A percentile compares a stretch with the other conserved stretches of the same genome.
These are phyloP conservation scores for Thalassarche chlororhynchos DNA, from an alignment of 2,113 vertebrate genomes.

Conservation along the genomic window DNA sequence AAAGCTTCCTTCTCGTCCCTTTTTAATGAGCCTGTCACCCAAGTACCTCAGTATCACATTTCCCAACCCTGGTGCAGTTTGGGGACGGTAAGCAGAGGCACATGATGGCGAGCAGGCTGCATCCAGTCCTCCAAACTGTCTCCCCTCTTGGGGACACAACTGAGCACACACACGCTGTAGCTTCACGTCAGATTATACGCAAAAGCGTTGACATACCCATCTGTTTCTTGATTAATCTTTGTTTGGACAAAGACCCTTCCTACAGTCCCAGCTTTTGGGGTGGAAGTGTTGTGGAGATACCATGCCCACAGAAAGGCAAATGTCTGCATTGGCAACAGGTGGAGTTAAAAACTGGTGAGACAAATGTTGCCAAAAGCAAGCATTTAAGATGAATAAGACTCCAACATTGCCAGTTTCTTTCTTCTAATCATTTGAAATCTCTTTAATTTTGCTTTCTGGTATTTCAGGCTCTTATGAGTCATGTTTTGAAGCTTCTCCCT, in stretches of 20 bases:
- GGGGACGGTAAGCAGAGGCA: not conserved
- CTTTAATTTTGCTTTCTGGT: constrained; percentile 16
- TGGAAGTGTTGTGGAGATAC: not conserved
- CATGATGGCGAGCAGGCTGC: not conserved
- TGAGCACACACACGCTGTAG: not conserved
- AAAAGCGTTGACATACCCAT: not conserved
- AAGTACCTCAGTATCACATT: accelerated
- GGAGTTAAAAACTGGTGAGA: not conserved
- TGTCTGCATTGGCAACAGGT: not conserved
- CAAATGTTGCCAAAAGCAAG: not conserved
- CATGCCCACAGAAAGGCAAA: not conserved
- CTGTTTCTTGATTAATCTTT: not conserved
- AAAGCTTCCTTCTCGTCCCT: not conserved
- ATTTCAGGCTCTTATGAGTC: constrained; percentile 13
- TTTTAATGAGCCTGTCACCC: not conserved
- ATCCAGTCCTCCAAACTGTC: not conserved
- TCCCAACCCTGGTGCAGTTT: not conserved
- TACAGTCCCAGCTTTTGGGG: not conserved
- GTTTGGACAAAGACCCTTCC: not conserved
- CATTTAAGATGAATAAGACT: not conserved
- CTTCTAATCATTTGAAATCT: not conserved
- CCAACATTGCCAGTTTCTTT: not conserved
- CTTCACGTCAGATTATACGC: not conserved
- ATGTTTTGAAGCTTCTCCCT: constrained; percentile 4
- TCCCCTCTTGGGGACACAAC: not conserved